These are phyloP conservation scores for Trichomalopsis sarcophagae DNA, from an alignment of 1,140 invertebrate species.

Conservation along the genomic window DNA sequence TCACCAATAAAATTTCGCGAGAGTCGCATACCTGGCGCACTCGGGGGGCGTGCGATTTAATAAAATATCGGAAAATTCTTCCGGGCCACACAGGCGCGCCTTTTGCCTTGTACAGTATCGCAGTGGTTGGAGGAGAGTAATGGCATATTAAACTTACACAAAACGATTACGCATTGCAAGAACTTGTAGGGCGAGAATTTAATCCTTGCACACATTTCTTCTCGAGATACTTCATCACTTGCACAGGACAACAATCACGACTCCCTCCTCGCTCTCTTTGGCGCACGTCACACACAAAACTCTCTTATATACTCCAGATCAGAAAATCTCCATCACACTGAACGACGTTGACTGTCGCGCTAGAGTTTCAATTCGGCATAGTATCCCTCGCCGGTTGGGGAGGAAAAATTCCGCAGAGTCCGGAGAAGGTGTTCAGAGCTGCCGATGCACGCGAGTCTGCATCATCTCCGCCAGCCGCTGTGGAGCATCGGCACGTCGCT, in stretches of 20 bases:
- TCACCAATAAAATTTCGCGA: background rate
- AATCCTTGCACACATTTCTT: conserved; percentile 49
- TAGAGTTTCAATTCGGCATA: too few species aligned
- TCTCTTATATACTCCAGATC: background rate
- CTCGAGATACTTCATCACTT: conserved; percentile 51
- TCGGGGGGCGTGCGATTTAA: background rate
- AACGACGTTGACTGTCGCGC: too few species aligned
- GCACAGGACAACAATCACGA: conserved; percentile 30
- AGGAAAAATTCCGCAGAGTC: too few species aligned
- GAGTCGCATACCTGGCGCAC: background rate
- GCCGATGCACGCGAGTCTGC: background rate
- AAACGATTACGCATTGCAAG: conserved; percentile 44
- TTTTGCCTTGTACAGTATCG: too few species aligned
- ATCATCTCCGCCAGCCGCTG: background rate
- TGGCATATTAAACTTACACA: conserved; percentile 38
- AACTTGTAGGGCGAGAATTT: conserved; percentile 41
- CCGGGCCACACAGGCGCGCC: too few species aligned
- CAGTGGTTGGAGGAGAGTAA: background rate
- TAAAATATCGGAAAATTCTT: background rate
- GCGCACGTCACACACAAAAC: background rate
- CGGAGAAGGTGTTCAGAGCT: background rate
- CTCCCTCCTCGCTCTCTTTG: background rate
- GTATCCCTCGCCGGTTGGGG: too few species aligned
- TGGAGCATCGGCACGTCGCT: background rate
- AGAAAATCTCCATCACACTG: background rate